Percentiles rank a stretch among this genome's conserved stretches.
These are phyloP conservation scores for Diplolepis rosae DNA, from an alignment of 2,888 invertebrate species.

Conservation along the genomic window DNA sequence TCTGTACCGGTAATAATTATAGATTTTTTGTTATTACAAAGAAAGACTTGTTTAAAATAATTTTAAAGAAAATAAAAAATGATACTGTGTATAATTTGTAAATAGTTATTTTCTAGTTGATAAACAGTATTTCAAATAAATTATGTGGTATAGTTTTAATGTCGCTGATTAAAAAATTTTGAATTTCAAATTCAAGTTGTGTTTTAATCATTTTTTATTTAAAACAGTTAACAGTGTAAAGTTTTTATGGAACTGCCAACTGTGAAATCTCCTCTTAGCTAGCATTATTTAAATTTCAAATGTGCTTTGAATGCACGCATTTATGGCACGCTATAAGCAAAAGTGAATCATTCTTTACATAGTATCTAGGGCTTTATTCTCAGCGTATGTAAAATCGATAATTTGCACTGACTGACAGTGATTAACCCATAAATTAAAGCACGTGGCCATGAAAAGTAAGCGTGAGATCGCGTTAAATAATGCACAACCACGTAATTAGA, in stretches of 20 bases:
- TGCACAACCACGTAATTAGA: conserved; percentile 31
- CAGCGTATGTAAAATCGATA: conserved; percentile 19
- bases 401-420: conserved; percentile 17
- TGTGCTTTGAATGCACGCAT: neutral
- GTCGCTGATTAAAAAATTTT: neutral
- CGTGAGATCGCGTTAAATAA: conserved; percentile 25
- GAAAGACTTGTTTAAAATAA: too few relatives aligned
- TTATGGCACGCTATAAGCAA: conserved; percentile 16
- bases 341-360: conserved; percentile 16
- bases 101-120: too few relatives aligned
- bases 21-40: too few relatives aligned
- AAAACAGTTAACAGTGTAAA: too few relatives aligned
- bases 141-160: too few relatives aligned
- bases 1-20: too few relatives aligned
- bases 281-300: conserved; percentile 25
- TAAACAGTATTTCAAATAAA: too few relatives aligned
- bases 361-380: neutral
- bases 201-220: too few relatives aligned
- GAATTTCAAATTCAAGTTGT: neutral
- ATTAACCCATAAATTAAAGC: conserved; percentile 31
- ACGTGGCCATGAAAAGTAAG: conserved; percentile 31
- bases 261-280: neutral
- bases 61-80: too few relatives aligned
- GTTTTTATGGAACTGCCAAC: neutral
- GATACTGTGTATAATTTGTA: too few relatives aligned